Percentiles rank a stretch among this genome's conserved stretches.
These are phyloP conservation scores for Bettongia penicillata DNA, from an alignment of 2,113 vertebrate genomes.

Conservation along the genomic window DNA sequence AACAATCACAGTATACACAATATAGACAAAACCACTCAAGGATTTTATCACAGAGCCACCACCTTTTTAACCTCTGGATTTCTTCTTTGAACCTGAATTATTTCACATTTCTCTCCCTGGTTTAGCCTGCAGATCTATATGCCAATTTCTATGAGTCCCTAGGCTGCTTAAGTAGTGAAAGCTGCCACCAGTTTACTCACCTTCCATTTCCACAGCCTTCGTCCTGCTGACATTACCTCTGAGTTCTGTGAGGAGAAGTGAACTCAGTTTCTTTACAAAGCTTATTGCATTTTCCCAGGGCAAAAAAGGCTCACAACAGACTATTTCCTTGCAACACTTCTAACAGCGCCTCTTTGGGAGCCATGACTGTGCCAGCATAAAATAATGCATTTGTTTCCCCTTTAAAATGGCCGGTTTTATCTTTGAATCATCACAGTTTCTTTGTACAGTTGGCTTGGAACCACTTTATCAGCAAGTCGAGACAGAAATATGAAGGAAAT, in stretches of 20 bases:
- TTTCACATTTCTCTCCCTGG: neutral
- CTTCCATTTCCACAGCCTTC: neutral
- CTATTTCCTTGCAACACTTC: neutral
- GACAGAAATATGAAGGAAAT: conserved; percentile 46
- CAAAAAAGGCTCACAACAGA: neutral
- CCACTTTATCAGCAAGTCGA: conserved; percentile 38
- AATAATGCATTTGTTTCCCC: conserved; percentile 48
- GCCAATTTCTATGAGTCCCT: neutral
- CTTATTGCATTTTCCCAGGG: neutral
- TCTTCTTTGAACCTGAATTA: neutral
- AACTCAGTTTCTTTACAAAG: conserved; percentile 10
- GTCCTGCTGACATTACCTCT: conserved; percentile 16
- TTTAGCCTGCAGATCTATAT: neutral
- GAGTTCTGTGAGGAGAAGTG: neutral
- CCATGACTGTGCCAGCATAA: conserved; percentile 11
- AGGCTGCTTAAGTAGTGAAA: neutral
- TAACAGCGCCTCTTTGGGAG: neutral
- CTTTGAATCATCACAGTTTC: conserved; percentile 11
- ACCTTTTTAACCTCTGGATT: neutral
- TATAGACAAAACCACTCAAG: neutral
- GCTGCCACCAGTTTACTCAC: neutral
- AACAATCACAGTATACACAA: neutral
- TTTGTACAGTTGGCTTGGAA: neutral
- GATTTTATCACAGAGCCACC: neutral
- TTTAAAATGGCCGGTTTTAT: conserved; percentile 37